Percentiles rank a stretch among this genome's conserved stretches.
Evolutionary conservation across 2,888 invertebrate genomes (phyloP).

Genomic region (Alitta virens): DNA sequence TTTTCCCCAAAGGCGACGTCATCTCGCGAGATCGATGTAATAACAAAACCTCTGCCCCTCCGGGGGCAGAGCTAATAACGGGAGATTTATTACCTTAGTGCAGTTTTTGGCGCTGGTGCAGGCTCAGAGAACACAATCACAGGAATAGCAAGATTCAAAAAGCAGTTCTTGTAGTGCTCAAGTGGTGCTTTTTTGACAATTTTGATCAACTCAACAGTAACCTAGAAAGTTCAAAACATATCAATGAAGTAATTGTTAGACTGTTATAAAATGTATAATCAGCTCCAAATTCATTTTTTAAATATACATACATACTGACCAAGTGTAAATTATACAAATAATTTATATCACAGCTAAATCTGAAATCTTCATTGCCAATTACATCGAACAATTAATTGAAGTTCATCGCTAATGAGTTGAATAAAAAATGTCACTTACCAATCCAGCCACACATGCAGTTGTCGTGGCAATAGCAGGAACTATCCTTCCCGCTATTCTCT

Average conservation of each 20-base stretch:
- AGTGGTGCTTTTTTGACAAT: conserved; percentile 39
- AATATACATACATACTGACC: no score
- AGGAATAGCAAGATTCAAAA: conserved; percentile 56
- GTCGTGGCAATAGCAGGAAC: conserved; percentile 59
- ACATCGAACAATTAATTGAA: no score
- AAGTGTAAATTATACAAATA: no score
- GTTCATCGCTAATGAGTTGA: neutral
- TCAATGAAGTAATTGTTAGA: no score
- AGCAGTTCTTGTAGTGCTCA: conserved; percentile 49
- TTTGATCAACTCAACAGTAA: conserved; percentile 51
- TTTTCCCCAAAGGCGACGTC: no score
- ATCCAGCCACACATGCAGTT: conserved; percentile 57
- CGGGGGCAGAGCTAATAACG: no score
- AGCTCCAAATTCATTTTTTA: no score
- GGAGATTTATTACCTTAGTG: conserved; percentile 39
- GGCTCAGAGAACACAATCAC: conserved; percentile 53
- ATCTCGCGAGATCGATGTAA: no score
- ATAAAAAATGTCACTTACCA: conserved; percentile 38
- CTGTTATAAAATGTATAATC: no score
- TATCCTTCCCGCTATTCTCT: conserved; percentile 57
- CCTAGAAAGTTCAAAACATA: conserved; percentile 29
- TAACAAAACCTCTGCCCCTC: no score
- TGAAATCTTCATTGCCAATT: no score
- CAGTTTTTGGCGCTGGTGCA: conserved; percentile 40
- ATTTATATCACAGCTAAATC: no score